Evolutionary conservation across 2,113 vertebrate species (phyloP), one percentile per base, ranked within the genome.

Genomic region (Ornithorhynchus anatinus): DNA sequence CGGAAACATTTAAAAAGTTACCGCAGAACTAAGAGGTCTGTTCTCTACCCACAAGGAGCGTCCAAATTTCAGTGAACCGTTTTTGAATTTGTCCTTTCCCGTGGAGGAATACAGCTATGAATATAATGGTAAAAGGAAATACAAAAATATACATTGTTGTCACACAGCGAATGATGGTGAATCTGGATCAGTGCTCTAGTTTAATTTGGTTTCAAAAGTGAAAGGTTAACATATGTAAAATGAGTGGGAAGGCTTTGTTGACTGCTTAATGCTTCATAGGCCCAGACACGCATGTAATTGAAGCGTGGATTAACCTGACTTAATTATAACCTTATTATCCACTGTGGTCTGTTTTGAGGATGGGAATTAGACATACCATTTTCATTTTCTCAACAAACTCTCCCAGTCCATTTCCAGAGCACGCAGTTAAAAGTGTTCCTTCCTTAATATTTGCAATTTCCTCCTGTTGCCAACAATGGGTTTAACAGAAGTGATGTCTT

Each of bases 301-400:
- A 75, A 72, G 47, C 31, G 43, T 50, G 56, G 72, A 76, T 84
- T 84, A 80, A 79, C 44, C 56, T 80, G 72, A 56, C 73, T 84
- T 80, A 69, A 17, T 27, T 29, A 25, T 13, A 12, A 42, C 37
- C 56, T 61, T 54, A 58, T 59, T 37, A 17, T 44, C 14, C 29
- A 47, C 31, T 36, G 42, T 44, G 38, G 31, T 72, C 23, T 33
- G 37, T 63, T 44, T 69, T 45, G 42, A 44, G 40, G 47, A 50
- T 51, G 33, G 58, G 29, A 64, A 64, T 31, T 35, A 52, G 58
- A 56, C 51, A 62, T 65, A 40, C 40, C 27, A 32, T 37, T 56
- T 62, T 56, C 72, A 66, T 72, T 62, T 40, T 9, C 37, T 43
- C 22, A 43, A 2, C 31, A 36, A 31, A 38, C n/a, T 69, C 57